phyloP scores from a whole-genome alignment of 2,113 vertebrate genomes.

The Pachycephala philippinensis region DNA sequence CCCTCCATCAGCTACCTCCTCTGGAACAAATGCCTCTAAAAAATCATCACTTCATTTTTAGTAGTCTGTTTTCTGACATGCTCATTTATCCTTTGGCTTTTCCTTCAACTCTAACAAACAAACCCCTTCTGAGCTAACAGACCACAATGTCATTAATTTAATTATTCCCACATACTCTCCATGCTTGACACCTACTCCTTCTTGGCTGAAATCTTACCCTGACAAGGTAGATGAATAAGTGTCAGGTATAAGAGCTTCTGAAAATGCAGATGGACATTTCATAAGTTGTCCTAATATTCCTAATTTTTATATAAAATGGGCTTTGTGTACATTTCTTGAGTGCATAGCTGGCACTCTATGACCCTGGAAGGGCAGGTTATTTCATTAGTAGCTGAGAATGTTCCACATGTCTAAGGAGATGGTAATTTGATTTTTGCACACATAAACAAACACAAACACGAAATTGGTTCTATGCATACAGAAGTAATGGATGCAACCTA shows the following conservation, averaged over 20 bases:
- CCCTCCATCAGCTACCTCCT: neutral
- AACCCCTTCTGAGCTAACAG: neutral
- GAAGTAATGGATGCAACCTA: neutral
- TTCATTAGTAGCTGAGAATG: neutral
- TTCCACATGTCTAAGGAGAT: neutral
- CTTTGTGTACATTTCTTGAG: neutral
- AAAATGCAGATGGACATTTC: neutral
- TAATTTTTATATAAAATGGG: neutral
- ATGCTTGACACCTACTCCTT: neutral
- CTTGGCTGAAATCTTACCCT: neutral
- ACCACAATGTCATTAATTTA: neutral
- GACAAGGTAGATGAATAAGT: neutral
- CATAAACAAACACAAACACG: neutral
- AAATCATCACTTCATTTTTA: slow-evolving; percentile 1
- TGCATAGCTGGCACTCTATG: neutral
- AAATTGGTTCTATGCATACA: neutral
- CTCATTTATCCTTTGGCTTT: neutral
- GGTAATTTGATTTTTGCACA: neutral
- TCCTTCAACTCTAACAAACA: neutral
- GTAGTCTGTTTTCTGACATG: neutral
- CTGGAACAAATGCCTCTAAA: neutral
- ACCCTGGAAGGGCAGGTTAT: neutral
- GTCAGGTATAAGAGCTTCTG: neutral
- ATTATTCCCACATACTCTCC: neutral
- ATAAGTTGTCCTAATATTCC: neutral